Base-by-base conservation (phyloP, 2,888 invertebrate species). In the Drosophila paranaensis region DNA sequence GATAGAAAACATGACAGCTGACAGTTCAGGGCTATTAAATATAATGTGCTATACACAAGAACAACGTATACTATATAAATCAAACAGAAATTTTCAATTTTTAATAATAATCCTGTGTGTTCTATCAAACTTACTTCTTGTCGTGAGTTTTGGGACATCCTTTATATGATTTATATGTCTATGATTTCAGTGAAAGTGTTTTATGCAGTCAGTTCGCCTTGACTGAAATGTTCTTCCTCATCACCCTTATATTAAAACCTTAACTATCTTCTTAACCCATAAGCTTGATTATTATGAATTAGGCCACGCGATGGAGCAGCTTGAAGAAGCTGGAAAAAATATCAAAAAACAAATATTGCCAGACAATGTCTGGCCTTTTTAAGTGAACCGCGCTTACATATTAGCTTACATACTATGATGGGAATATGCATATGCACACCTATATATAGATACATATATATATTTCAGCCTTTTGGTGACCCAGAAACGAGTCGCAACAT, bases 391-490 rank as follows among this genome's bases (percentile, higher is more conserved):
- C n/a, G n/a, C n/a, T n/a, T n/a, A n/a, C n/a, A n/a, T n/a, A n/a
- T n/a, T n/a, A n/a, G n/a, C n/a, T n/a, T n/a, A n/a, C n/a, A n/a
- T n/a, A n/a, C n/a, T n/a, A n/a, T n/a, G 20, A 20, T 20, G 20
- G 1, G 20, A 20, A 20, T 20, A 20, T 20, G 20, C 20, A 20
- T 20, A 20, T 16, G 43, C 37, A 37, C 6, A 39, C 25, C 40
- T 10, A 55, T 8, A 27, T 27, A 46, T 3, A 46, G 14, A 3
- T 13, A 27, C 6, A 48, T 30, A 6, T 48, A 30, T 30, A 30
- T 30, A 48, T 25, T 53, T 10, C 10, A 8, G 8, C 2, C 27
- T 39, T 54, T 58, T 80, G 69, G 70, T 80, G 86, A 74, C 77
- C 83, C 63, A 54, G 75, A 71, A 80, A 27, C 39, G 30, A 37